These are phyloP conservation scores for Carcina quercana DNA, from an alignment of 2,888 invertebrate genomes.

Conservation along the genomic window DNA sequence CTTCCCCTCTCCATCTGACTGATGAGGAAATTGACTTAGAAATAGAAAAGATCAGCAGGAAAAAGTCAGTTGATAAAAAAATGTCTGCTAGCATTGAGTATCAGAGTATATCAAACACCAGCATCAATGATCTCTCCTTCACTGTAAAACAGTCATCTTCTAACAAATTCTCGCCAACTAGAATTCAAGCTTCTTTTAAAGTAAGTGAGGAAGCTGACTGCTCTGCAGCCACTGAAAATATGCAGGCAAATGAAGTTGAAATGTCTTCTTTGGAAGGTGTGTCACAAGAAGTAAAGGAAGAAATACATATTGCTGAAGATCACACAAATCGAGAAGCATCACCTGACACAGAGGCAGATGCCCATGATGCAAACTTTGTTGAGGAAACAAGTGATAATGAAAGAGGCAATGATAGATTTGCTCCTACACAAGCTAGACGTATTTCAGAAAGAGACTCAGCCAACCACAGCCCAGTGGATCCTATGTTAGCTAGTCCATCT, in stretches of 20 bases:
- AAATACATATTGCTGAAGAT: constrained; percentile 29
- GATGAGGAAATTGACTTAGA: constrained; percentile 81
- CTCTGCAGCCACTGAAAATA: constrained; percentile 27
- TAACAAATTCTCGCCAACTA: constrained; percentile 31
- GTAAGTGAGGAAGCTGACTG: constrained; percentile 23
- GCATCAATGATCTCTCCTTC: constrained; percentile 31
- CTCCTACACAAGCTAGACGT: constrained; percentile 49
- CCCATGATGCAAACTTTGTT: constrained; percentile 44
- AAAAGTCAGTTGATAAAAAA: constrained; percentile 64
- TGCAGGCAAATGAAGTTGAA: constrained; percentile 27
- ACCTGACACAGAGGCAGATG: constrained; percentile 41
- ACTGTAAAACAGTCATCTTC: constrained; percentile 29
- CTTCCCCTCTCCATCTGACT: constrained; percentile 74
- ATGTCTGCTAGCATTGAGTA: constrained; percentile 43
- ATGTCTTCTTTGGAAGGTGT: constrained; percentile 18
- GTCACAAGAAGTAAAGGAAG: constrained; percentile 32
- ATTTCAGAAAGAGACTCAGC: constrained; percentile 79
- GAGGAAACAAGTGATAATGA: constrained; percentile 48
- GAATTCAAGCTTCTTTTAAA: constrained; percentile 30
- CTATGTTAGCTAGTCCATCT: constrained; percentile 79
- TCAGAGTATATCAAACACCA: constrained; percentile 22
- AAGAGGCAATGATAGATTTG: constrained; percentile 49
- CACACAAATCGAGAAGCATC: constrained; percentile 30
- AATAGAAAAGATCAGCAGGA: constrained; percentile 77
- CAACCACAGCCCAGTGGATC: constrained; percentile 85